phyloP scores from a whole-genome alignment of 2,113 vertebrate genomes.

The Sinocyclocheilus grahami region DNA sequence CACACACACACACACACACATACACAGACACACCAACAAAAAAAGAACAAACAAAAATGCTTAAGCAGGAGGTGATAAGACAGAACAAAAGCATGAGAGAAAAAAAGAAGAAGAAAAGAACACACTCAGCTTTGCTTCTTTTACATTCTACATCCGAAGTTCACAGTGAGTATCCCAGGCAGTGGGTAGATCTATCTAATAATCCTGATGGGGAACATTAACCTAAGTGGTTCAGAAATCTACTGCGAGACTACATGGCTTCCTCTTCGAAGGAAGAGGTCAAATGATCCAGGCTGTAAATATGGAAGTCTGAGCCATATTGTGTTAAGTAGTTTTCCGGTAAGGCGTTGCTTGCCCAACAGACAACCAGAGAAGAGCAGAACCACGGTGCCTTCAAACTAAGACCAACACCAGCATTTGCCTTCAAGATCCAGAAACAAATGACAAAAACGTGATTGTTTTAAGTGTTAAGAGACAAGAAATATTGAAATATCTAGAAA shows the following conservation, averaged over 20 bases:
- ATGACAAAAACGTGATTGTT: conserved; percentile 23
- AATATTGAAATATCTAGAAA: conserved; percentile 65
- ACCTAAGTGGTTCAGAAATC: too few species aligned
- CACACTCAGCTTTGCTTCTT: conserved; percentile 53
- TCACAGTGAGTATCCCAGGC: too few species aligned
- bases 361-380: too few species aligned
- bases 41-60: conserved; percentile 62
- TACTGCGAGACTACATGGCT: too few species aligned
- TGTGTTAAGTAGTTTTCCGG: too few species aligned
- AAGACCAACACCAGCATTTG: conserved; percentile 17
- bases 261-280: too few species aligned
- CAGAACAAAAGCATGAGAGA: conserved; percentile 20
- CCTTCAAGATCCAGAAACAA: conserved; percentile 29
- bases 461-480: conserved; percentile 49
- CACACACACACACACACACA: conserved; percentile 7
- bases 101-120: conserved; percentile 64
- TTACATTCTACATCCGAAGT: too few species aligned
- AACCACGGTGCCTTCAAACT: conserved; percentile 12
- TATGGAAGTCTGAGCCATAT: too few species aligned
- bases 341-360: too few species aligned
- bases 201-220: too few species aligned
- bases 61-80: conserved; percentile 68
- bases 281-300: too few species aligned
- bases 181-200: too few species aligned
- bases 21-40: conserved; percentile 17